Conservation (phyloP, 2,113 vertebrate genomes). For the Istiophorus platypterus region DNA sequence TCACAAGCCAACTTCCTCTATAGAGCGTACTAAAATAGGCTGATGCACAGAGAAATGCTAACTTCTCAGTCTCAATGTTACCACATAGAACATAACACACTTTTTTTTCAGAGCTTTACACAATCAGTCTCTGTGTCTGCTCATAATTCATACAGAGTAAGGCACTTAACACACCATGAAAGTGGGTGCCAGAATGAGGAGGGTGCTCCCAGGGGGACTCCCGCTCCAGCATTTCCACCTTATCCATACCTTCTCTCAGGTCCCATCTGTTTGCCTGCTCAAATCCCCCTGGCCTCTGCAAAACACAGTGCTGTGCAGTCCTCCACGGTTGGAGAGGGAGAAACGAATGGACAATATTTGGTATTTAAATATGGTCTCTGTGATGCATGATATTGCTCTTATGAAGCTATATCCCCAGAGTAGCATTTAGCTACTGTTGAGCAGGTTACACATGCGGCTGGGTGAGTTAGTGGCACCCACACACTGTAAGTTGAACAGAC, state of each 20-base stretch:
- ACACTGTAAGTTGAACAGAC: constrained; percentile 78
- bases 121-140: constrained; percentile 68
- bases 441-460: constrained; percentile 76
- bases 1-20: constrained; percentile 26
- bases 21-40: constrained; percentile 29
- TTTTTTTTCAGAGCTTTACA: constrained; percentile 71
- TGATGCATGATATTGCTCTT: constrained; percentile 85
- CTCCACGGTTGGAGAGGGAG: constrained; percentile 71
- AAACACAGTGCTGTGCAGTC: constrained; percentile 78
- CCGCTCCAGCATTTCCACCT: constrained; percentile 74
- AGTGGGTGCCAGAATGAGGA: constrained; percentile 76
- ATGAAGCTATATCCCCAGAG: constrained; percentile 83
- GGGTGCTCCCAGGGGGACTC: constrained; percentile 75
- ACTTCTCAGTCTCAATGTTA: constrained; percentile 40
- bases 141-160: constrained; percentile 77
- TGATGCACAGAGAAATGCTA: constrained; percentile 46
- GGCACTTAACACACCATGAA: constrained; percentile 80
- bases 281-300: constrained; percentile 84
- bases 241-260: constrained; percentile 82
- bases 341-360: constrained; percentile 85
- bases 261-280: constrained; percentile 85
- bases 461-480: constrained; percentile 80
- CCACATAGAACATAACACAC: constrained; percentile 54
- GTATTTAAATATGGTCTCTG: constrained; percentile 84
- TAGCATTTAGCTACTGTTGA: constrained; percentile 82